Percentiles rank a stretch among this genome's conserved stretches.
phyloP scores from a whole-genome alignment of 2,797 vertebrate genomes.

The Adelosebastes latens region DNA sequence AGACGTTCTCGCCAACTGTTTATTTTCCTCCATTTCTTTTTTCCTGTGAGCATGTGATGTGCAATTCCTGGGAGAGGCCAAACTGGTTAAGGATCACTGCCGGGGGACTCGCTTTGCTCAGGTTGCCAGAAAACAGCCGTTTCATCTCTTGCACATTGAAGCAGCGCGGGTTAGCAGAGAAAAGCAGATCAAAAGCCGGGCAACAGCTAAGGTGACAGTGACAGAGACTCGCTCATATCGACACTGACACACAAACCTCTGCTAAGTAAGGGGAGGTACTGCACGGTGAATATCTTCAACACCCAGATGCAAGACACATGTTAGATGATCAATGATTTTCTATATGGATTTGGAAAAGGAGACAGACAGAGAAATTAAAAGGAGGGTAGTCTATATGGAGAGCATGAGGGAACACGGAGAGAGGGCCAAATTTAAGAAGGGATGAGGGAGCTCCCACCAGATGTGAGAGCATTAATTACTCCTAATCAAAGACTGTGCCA shows the following conservation, averaged over 20 bases:
- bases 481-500: conserved; percentile 79
- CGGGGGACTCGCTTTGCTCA: conserved; percentile 71
- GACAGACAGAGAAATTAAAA: conserved; percentile 41
- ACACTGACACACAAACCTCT: conserved; percentile 50
- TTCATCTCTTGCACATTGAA: conserved; percentile 74
- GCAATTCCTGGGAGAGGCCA: conserved; percentile 68
- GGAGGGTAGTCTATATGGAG: background rate
- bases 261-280: conserved; percentile 31
- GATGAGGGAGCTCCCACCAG: conserved; percentile 67
- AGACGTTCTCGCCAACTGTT: conserved; percentile 61
- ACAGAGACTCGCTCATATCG: conserved; percentile 54
- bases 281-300: conserved; percentile 40
- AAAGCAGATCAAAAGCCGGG: conserved; percentile 69
- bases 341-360: conserved; percentile 39
- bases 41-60: conserved; percentile 69
- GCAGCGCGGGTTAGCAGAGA: conserved; percentile 53
- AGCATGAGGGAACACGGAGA: conserved; percentile 26
- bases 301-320: conserved; percentile 11
- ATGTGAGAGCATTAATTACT: conserved; percentile 83
- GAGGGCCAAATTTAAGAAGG: conserved; percentile 54
- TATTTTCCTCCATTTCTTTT: conserved; percentile 62
- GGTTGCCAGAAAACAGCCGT: conserved; percentile 74
- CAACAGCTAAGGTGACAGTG: conserved; percentile 70
- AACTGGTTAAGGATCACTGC: conserved; percentile 70
- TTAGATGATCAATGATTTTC: conserved; percentile 42